phyloP scores from a whole-genome alignment of 1,140 invertebrate genomes.

The Palaemon carinicauda region DNA sequence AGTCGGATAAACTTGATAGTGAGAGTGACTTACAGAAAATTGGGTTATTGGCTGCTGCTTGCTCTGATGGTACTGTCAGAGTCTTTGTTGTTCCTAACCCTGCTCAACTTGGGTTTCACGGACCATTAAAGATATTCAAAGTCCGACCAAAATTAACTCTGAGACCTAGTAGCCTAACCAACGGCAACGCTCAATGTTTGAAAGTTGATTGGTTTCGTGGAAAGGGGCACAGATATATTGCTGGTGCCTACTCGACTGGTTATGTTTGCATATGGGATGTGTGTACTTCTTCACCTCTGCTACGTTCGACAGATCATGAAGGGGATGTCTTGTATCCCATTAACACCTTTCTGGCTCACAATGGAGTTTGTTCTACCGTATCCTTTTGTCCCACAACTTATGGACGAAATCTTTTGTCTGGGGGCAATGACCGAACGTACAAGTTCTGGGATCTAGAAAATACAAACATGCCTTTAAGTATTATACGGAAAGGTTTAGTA shows the following conservation, averaged over 20 bases:
- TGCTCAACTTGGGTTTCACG: constrained; percentile 61
- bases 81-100: constrained; percentile 71
- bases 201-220: constrained; percentile 67
- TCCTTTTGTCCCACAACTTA: constrained; percentile 64
- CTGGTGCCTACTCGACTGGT: constrained; percentile 74
- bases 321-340: constrained; percentile 65
- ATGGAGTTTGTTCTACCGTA: constrained; percentile 63
- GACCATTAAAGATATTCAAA: constrained; percentile 62
- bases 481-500: constrained; percentile 63
- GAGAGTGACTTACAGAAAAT: constrained; percentile 66
- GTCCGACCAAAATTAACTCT: constrained; percentile 64
- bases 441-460: constrained; percentile 69
- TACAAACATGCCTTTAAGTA: constrained; percentile 61
- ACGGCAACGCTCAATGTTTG: constrained; percentile 63
- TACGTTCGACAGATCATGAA: constrained; percentile 63
- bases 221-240: constrained; percentile 66
- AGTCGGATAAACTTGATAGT: constrained; percentile 37
- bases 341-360: constrained; percentile 62
- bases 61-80: constrained; percentile 20
- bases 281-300: constrained; percentile 67
- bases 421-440: constrained; percentile 65
- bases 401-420: constrained; percentile 65
- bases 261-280: constrained; percentile 72
- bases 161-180: constrained; percentile 62
- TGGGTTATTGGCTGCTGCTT: constrained; percentile 73